phyloP scores from a whole-genome alignment of 2,888 invertebrate species.

The Adelognathus sp. region DNA sequence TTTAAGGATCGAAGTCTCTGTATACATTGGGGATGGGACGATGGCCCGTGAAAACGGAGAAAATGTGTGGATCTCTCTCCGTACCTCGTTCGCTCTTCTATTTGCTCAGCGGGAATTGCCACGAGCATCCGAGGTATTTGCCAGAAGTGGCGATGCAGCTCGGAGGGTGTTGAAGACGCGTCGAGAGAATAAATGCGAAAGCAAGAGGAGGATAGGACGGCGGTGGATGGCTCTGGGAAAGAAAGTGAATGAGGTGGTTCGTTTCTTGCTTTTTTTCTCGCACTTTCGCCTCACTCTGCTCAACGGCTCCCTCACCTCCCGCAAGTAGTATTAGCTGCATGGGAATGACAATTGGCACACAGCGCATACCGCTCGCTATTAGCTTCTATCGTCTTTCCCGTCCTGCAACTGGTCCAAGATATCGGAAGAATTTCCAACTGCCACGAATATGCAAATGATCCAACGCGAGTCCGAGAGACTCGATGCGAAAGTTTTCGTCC shows the following conservation, averaged over 20 bases:
- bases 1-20: conserved; percentile 26
- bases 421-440: conserved; percentile 22
- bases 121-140: conserved; percentile 35
- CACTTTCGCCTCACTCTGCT: not conserved
- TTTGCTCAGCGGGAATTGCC: conserved; percentile 43
- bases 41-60: conserved; percentile 39
- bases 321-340: conserved; percentile 20
- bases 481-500: conserved; percentile 6
- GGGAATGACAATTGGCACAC: conserved; percentile 20
- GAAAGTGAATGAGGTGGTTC: conserved; percentile 20
- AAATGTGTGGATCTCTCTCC: conserved; percentile 14
- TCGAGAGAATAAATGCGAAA: conserved; percentile 31
- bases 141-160: conserved; percentile 34
- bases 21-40: conserved; percentile 18
- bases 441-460: conserved; percentile 31
- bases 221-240: conserved; percentile 11
- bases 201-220: conserved; percentile 7
- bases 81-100: conserved; percentile 30
- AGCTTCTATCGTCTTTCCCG: not conserved
- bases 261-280: conserved; percentile 13
- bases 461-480: not conserved
- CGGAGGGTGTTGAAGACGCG: not conserved
- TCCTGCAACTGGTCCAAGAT: not conserved
- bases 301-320: not conserved
- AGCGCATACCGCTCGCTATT: conserved; percentile 9